Conservation (phyloP, 1,140 invertebrate species). For the Phenacoccus solenopsis region DNA sequence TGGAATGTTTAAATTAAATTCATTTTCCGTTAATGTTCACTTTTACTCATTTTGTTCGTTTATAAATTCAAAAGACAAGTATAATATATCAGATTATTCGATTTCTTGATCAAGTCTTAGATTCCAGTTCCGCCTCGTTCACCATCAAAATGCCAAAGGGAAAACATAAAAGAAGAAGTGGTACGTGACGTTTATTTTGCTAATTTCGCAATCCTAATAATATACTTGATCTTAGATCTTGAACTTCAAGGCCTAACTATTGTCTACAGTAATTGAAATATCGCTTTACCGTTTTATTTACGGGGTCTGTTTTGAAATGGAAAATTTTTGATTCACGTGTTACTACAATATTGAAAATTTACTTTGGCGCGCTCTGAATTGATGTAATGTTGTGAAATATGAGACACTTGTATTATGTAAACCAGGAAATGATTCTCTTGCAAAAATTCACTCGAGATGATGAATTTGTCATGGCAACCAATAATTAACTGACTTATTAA, state of each 20-base stretch:
- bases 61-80: constrained; percentile 5
- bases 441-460: too few relatives aligned
- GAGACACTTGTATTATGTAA: too few relatives aligned
- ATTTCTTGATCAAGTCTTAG: background rate
- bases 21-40: constrained; percentile 4
- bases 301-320: too few relatives aligned
- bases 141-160: constrained; percentile 5
- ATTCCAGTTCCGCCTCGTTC: background rate
- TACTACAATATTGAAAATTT: too few relatives aligned
- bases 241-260: background rate
- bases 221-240: constrained; percentile 2
- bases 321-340: background rate
- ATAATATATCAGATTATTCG: constrained; percentile 10
- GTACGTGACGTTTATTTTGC: background rate
- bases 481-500: too few relatives aligned
- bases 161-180: constrained; percentile 3
- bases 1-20: constrained; percentile 13
- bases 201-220: background rate
- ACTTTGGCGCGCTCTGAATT: background rate
- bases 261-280: background rate
- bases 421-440: too few relatives aligned
- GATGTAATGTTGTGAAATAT: background rate
- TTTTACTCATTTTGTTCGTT: constrained; percentile 5
- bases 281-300: too few relatives aligned
- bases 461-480: too few relatives aligned